Evolutionary conservation across 2,888 invertebrate genomes (phyloP).

Genomic region (Polydrusus cervinus): DNA sequence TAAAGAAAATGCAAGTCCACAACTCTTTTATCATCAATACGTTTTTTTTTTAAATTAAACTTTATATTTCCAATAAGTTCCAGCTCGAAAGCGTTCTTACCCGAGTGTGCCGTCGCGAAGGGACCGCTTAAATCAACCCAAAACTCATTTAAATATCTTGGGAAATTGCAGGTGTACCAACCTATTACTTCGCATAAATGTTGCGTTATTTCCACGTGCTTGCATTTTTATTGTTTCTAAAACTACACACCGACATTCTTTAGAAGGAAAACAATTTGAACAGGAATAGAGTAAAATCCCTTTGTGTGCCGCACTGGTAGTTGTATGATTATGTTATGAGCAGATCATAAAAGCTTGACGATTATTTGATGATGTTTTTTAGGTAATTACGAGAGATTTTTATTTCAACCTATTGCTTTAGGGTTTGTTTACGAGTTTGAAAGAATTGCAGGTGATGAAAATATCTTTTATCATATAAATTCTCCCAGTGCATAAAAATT

Average conservation of each 20-base stretch:
- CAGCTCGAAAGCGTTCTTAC: too few species aligned
- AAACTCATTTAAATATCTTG: constrained; percentile 64
- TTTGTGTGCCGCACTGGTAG: constrained; percentile 56
- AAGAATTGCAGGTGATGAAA: not conserved
- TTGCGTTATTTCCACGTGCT: constrained; percentile 24
- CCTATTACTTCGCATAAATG: constrained; percentile 32
- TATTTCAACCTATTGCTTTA: constrained; percentile 66
- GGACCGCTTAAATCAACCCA: constrained; percentile 43
- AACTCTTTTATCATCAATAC: too few species aligned
- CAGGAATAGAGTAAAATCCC: not conserved
- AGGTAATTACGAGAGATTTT: constrained; percentile 68
- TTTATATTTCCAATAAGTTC: too few species aligned
- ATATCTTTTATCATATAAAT: too few species aligned
- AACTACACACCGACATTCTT: not conserved
- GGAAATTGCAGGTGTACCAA: constrained; percentile 56
- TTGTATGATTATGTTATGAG: constrained; percentile 68
- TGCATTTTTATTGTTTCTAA: constrained; percentile 54
- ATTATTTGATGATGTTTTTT: constrained; percentile 67
- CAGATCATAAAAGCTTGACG: constrained; percentile 68
- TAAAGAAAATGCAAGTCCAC: too few species aligned
- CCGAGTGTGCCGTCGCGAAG: constrained; percentile 26
- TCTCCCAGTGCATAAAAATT: too few species aligned
- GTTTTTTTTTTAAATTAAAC: too few species aligned
- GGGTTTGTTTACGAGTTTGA: constrained; percentile 1
- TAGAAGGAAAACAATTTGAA: not conserved